Conservation (phyloP, 2,113 vertebrate genomes). For the Carassius gibelio region DNA sequence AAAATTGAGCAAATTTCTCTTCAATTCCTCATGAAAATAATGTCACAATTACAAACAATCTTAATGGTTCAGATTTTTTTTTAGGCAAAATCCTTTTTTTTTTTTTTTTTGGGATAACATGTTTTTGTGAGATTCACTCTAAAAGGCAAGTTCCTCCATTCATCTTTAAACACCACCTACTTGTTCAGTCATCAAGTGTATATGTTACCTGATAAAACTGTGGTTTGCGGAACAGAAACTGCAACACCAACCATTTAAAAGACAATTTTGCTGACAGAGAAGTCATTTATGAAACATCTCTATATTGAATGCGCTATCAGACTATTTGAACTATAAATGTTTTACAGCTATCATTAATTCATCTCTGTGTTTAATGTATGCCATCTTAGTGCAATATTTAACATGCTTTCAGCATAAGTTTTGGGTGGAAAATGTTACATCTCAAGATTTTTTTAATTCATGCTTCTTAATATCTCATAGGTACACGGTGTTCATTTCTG, state of each 20-base stretch:
- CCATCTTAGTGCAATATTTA: constrained; percentile 70
- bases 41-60: constrained; percentile 5
- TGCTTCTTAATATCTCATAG: constrained; percentile 58
- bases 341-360: constrained; percentile 59
- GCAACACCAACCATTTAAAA: constrained; percentile 29
- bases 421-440: constrained; percentile 48
- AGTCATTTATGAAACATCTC: constrained; percentile 46
- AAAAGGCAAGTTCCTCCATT: constrained; percentile 27
- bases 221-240: background rate
- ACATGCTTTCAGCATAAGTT: constrained; percentile 62
- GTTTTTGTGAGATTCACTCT: constrained; percentile 10
- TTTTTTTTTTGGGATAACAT: background rate
- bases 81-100: background rate
- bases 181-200: background rate
- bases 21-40: background rate
- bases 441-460: constrained; percentile 36
- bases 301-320: constrained; percentile 56
- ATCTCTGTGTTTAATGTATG: constrained; percentile 60
- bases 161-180: constrained; percentile 4
- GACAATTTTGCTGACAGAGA: constrained; percentile 27
- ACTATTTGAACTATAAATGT: constrained; percentile 57
- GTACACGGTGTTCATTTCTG: constrained; percentile 47
- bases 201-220: constrained; percentile 17
- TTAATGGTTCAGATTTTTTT: background rate
- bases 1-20: background rate